Evolutionary conservation across 2,113 vertebrate species (phyloP), one percentile per base, ranked within the genome.

Genomic region (Plestiodon gilberti): DNA sequence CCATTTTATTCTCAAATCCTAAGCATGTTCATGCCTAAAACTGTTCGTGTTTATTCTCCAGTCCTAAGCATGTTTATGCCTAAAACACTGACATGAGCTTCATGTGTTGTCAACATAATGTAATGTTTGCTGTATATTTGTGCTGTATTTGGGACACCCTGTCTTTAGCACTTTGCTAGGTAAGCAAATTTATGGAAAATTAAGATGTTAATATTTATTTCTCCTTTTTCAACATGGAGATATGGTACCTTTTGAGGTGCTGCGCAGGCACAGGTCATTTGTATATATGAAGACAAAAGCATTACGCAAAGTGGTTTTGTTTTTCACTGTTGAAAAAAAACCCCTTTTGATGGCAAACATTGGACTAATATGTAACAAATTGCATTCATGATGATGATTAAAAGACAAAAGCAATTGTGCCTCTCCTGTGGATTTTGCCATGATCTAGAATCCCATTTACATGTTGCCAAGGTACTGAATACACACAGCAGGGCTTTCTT

Each of bases 381-480:
- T 79, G 35, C 78, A 48, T 69, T 80, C 38, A 64, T 80, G 70
- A 73, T 64, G 30, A 64, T 86, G 67, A 64, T 80, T 79, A 80
- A 80, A 86, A 71, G 69, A 55, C 67, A 80, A 64, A 86, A 52
- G 67, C 77, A 86, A 67, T 71, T 86, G 77, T 52, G 35, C 65
- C 67, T 73, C 55, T 52, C 30, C 77, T 80, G 38, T 61, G 55
- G n/a, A 30, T 79, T 80, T 71, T 86, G 84, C 65, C 38, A 79
- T 33, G 76, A 71, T 43, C 64, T 35, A 43, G 76, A 59, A 86
- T 55, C 30, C 67, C 67, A 86, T 86, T 80, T 86, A 80, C 67
- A 73, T 80, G 67, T 86, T 86, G 85, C 85, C 78, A 86, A 64
- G 78, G 78, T 64, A 81, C 69, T 81, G 85, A 86, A 86, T 86